Evolutionary conservation across 2,888 invertebrate genomes (phyloP).

Genomic region (Caradrina clavipalpis): DNA sequence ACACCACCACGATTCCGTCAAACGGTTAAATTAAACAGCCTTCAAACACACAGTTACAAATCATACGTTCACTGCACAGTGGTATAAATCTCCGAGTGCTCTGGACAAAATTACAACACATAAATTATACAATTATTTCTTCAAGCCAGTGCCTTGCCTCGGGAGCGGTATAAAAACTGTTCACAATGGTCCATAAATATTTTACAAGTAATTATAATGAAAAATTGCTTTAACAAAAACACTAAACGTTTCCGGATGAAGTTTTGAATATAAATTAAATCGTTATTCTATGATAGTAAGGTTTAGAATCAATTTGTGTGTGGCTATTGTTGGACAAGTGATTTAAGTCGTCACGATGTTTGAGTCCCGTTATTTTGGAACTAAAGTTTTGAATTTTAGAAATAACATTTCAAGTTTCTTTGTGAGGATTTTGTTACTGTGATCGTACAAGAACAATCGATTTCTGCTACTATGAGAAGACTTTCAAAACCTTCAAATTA

Average conservation of each 20-base stretch:
- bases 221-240: slow-evolving; percentile 77
- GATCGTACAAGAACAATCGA: background rate
- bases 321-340: slow-evolving; percentile 70
- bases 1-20: slow-evolving; percentile 56
- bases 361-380: slow-evolving; percentile 17
- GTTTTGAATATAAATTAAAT: slow-evolving; percentile 79
- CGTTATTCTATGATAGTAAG: slow-evolving; percentile 67
- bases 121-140: slow-evolving; percentile 82
- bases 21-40: slow-evolving; percentile 58
- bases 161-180: slow-evolving; percentile 76
- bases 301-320: slow-evolving; percentile 76
- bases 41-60: slow-evolving; percentile 65
- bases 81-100: slow-evolving; percentile 68
- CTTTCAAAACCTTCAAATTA: background rate
- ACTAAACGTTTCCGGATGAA: slow-evolving; percentile 82
- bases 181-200: slow-evolving; percentile 87
- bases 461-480: background rate
- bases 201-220: slow-evolving; percentile 88
- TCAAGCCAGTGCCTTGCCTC: slow-evolving; percentile 58
- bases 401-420: slow-evolving; percentile 11
- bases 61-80: slow-evolving; percentile 69
- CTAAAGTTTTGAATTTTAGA: background rate
- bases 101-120: slow-evolving; percentile 79
- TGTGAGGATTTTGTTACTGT: slow-evolving; percentile 1
- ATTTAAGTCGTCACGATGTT: slow-evolving; percentile 49